Base-by-base conservation (phyloP, 2,113 vertebrate genomes). In the Brachyhypopomus gauderio region DNA sequence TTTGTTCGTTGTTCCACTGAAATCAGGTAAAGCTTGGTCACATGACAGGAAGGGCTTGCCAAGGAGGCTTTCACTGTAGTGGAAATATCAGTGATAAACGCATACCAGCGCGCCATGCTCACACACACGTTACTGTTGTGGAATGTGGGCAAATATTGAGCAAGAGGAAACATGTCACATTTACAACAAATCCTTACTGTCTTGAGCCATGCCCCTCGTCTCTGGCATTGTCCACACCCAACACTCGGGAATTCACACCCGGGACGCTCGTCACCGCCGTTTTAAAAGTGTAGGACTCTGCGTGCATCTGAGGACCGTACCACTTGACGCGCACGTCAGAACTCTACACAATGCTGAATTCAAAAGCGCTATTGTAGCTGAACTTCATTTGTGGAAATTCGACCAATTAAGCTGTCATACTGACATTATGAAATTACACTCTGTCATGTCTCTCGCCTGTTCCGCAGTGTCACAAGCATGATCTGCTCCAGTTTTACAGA, bases 351-450 rank as follows among this genome's bases (percentile, higher is more conserved):
- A 82, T 75, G 56, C 71, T 45, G 56, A 56, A 71, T 70, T 81
- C 79, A 86, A 82, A 86, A 67, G 80, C 78, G 16, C 80, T 36
- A 84, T 86, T 85, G 86, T 85, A 87, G 79, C 85, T 84, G 83
- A 85, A 80, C 64, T 72, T 81, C 79, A 88, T 88, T 86, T 83
- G 84, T 78, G 72, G 71, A 83, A 85, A 84, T 58, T 71, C 64
- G 19, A 27, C 62, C 87, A 88, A 88, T 89, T 88, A 89, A 86
- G 77, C 86, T 86, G 88, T 88, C 88, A 89, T 60, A 23, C 75
- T 75, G 59, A 64, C 74, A 85, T 86, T 86, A 78, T 85, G 80
- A 87, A 88, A 86, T 85, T 77, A 85, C 82, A 84, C 77, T 88
- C 85, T 88, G 84, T 86, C 85, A 86, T 64, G 64, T 63, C 70